A percentile compares a stretch with the other conserved stretches of the same genome.
phyloP scores from a whole-genome alignment of 2,797 vertebrate species.

The Lepidocolaptes lacrymiger region DNA sequence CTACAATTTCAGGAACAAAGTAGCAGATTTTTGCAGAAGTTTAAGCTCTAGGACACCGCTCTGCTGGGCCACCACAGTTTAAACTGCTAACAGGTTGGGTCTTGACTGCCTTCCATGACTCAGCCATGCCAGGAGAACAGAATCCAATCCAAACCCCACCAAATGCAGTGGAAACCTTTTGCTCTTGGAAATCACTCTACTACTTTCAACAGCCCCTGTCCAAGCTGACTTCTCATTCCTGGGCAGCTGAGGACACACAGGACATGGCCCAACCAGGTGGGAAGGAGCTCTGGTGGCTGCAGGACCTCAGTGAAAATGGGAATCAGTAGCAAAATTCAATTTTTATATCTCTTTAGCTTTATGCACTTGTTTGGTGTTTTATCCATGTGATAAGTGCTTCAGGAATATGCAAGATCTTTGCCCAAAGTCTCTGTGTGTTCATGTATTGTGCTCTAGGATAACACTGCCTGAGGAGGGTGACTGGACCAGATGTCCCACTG shows the following conservation, averaged over 20 bases:
- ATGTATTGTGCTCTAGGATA: neutral
- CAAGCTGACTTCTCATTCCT: neutral
- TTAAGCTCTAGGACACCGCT: neutral
- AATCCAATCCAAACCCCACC: neutral
- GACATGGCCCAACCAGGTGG: neutral
- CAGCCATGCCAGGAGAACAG: neutral
- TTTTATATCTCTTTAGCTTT: neutral
- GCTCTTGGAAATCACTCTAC: neutral
- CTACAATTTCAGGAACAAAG: conserved; percentile 4
- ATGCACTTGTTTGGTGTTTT: neutral
- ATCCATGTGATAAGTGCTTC: neutral
- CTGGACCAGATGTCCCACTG: neutral
- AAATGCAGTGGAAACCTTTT: neutral
- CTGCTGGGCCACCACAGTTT: neutral
- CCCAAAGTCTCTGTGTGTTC: neutral
- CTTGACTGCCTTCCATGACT: neutral
- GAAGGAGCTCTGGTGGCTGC: neutral
- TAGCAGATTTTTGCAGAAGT: neutral
- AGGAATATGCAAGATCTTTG: neutral
- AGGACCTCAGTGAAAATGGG: neutral
- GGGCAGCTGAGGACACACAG: neutral
- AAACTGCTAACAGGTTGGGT: neutral
- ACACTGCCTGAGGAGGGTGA: neutral
- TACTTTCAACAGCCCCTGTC: neutral
- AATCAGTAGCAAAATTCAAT: neutral